Evolutionary conservation across 2,888 invertebrate species (phyloP).

Genomic region (Parascotia fuliginaria): DNA sequence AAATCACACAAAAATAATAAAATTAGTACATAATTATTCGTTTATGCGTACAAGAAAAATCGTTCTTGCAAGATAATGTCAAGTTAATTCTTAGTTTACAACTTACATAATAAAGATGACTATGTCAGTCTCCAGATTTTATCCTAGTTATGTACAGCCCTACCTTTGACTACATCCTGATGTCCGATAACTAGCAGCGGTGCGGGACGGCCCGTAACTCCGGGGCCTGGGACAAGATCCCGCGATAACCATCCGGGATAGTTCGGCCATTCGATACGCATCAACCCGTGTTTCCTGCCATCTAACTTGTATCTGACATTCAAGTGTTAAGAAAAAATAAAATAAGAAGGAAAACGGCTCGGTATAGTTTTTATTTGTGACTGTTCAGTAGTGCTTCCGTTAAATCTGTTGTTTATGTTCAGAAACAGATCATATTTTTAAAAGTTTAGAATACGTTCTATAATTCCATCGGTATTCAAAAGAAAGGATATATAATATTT

Average conservation of each 20-base stretch:
- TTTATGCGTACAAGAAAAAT: no score
- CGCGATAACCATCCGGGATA: conserved; percentile 61
- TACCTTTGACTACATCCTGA: conserved; percentile 25
- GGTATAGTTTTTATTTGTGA: conserved; percentile 6
- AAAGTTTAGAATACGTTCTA: conserved; percentile 4
- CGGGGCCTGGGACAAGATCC: conserved; percentile 55
- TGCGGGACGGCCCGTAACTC: conserved; percentile 57
- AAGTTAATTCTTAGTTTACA: background rate
- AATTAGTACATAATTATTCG: no score
- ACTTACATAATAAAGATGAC: background rate
- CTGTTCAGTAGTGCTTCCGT: conserved; percentile 28
- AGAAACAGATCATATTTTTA: conserved; percentile 16
- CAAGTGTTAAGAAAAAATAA: conserved; percentile 26
- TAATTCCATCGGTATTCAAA: background rate
- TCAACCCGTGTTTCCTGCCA: conserved; percentile 57
- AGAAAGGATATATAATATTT: conserved; percentile 7
- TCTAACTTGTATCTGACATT: conserved; percentile 41
- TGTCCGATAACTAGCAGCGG: conserved; percentile 58
- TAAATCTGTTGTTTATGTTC: conserved; percentile 33
- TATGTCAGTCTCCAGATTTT: conserved; percentile 7
- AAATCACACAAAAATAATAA: no score
- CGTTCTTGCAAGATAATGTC: background rate
- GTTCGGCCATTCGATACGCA: conserved; percentile 64
- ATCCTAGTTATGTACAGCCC: conserved; percentile 16
- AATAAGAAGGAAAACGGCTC: conserved; percentile 1